Conservation (phyloP, 2,888 invertebrate species). For the Megalurothrips usitatus region DNA sequence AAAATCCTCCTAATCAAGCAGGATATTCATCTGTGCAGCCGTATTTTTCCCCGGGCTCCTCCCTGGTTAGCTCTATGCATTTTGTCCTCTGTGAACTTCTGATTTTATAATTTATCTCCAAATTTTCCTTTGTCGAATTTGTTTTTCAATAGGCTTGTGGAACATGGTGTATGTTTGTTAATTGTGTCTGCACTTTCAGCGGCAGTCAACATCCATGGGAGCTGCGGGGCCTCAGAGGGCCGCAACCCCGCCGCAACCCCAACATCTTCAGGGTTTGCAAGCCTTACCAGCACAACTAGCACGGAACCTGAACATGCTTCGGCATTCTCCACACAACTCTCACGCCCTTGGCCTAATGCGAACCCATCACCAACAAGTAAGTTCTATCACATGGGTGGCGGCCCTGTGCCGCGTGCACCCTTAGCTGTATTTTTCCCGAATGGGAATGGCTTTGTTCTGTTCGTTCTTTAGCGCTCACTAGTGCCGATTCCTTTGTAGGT, state of each 20-base stretch:
- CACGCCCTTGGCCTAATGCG: conserved; percentile 38
- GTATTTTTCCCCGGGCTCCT: conserved; percentile 36
- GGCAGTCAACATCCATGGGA: conserved; percentile 24
- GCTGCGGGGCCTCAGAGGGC: conserved; percentile 17
- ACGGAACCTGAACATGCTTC: conserved; percentile 28
- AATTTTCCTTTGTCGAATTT: not conserved
- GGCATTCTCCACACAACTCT: conserved; percentile 44
- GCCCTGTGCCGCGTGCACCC: too few relatives aligned
- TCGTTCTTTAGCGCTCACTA: too few relatives aligned
- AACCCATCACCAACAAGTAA: not conserved
- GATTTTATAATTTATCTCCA: not conserved
- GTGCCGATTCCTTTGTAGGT: conserved; percentile 44
- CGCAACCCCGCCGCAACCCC: conserved; percentile 35
- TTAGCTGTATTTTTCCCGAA: too few relatives aligned
- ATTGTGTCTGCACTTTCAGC: not conserved
- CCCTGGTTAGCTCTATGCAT: not conserved
- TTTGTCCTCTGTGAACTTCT: not conserved
- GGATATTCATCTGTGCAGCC: conserved; percentile 45
- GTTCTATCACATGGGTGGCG: not conserved
- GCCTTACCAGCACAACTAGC: conserved; percentile 27
- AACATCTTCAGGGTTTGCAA: conserved; percentile 33
- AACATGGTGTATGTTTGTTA: too few relatives aligned
- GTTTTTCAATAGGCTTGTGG: too few relatives aligned
- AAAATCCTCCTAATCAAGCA: conserved; percentile 37
- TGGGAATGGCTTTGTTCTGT: too few relatives aligned